Evolutionary conservation across 2,113 vertebrate genomes (phyloP).

Genomic region (Larimichthys crocea): DNA sequence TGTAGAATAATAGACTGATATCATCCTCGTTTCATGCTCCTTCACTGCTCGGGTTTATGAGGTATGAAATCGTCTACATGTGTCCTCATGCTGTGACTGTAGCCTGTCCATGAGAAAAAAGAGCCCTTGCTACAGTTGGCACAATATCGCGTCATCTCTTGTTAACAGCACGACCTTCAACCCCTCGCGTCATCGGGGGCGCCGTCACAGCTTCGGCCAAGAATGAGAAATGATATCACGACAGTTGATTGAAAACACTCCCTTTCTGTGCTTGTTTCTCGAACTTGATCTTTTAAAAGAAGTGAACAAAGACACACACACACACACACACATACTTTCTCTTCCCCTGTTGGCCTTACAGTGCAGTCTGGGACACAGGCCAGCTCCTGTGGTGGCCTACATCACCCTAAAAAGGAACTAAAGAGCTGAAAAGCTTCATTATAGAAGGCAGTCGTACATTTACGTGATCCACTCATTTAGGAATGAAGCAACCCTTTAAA

Average conservation of each 20-base stretch:
- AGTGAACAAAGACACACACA: constrained; percentile 27
- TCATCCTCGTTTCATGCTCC: constrained; percentile 22
- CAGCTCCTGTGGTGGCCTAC: constrained; percentile 60
- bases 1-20: constrained; percentile 5
- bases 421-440: constrained; percentile 51
- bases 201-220: constrained; percentile 1
- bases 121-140: constrained; percentile 8
- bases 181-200: not conserved
- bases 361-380: constrained; percentile 64
- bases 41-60: constrained; percentile 24
- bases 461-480: constrained; percentile 24
- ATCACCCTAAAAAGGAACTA: constrained; percentile 44
- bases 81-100: constrained; percentile 36
- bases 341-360: constrained; percentile 81
- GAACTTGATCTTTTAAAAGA: constrained; percentile 16
- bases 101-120: constrained; percentile 10
- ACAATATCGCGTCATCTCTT: constrained; percentile 37
- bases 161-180: constrained; percentile 34
- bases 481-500: constrained; percentile 24
- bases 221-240: constrained; percentile 52
- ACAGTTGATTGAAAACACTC: constrained; percentile 67
- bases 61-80: constrained; percentile 50
- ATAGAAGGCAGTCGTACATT: constrained; percentile 15
- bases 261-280: constrained; percentile 29
- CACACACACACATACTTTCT: constrained; percentile 21